Evolutionary conservation across 2,888 invertebrate genomes (phyloP).

Genomic region (Phytoseiulus persimilis): DNA sequence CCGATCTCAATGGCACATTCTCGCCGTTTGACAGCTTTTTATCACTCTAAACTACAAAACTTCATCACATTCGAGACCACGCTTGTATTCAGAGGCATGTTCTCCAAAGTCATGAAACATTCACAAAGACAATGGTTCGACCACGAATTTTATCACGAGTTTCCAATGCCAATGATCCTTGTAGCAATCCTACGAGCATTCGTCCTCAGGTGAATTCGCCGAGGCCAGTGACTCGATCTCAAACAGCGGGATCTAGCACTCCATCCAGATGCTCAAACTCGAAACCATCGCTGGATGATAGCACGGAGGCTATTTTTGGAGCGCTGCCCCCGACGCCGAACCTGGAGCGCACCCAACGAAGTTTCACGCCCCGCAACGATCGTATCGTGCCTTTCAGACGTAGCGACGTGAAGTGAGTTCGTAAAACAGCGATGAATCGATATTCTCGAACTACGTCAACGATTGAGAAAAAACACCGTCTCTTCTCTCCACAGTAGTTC

Average conservation of each 20-base stretch:
- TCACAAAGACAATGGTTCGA: too few species aligned
- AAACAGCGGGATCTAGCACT: neutral
- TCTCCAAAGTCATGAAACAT: too few species aligned
- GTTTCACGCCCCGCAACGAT: neutral
- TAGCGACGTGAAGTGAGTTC: neutral
- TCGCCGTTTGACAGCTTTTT: too few species aligned
- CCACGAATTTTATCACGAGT: too few species aligned
- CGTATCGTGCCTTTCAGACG: neutral
- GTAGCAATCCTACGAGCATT: neutral
- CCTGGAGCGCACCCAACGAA: neutral
- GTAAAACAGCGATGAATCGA: neutral
- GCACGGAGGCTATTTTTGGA: constrained; percentile 8
- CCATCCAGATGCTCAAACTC: neutral
- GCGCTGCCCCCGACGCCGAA: constrained; percentile 13
- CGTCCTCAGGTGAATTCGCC: constrained; percentile 7
- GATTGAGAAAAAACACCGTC: neutral
- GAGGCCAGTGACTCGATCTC: constrained; percentile 1
- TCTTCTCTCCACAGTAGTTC: neutral
- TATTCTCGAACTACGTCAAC: neutral
- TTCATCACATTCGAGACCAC: too few species aligned
- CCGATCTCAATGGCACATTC: too few species aligned
- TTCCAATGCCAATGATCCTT: too few species aligned
- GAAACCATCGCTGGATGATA: constrained; percentile 17
- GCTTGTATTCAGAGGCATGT: too few species aligned
- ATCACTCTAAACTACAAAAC: too few species aligned